phyloP scores from a whole-genome alignment of 1,140 invertebrate species.

The Adelges cooleyi region DNA sequence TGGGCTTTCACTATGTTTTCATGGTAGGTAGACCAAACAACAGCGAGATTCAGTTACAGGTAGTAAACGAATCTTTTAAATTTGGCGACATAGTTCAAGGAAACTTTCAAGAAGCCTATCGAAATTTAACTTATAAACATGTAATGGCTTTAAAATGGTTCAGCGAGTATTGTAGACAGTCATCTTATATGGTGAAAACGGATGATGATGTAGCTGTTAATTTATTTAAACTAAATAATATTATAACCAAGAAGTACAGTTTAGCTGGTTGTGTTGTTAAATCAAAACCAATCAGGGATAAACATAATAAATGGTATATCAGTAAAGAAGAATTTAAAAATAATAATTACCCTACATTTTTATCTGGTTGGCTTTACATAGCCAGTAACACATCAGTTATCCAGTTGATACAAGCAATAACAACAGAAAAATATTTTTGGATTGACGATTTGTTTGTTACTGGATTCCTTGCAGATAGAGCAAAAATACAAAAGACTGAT shows the following conservation, averaged over 20 bases:
- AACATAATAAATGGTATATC: constrained; percentile 66
- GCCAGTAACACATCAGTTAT: constrained; percentile 57
- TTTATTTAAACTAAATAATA: constrained; percentile 49
- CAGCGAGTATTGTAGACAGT: constrained; percentile 48
- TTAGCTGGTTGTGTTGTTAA: constrained; percentile 30
- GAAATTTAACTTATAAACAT: constrained; percentile 79
- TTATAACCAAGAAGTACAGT: constrained; percentile 40
- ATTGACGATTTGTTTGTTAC: constrained; percentile 75
- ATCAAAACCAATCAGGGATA: constrained; percentile 43
- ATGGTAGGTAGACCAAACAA: neutral
- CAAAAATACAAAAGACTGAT: neutral
- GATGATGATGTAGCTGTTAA: constrained; percentile 73
- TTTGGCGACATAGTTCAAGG: constrained; percentile 66
- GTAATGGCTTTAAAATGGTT: constrained; percentile 71
- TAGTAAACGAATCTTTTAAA: constrained; percentile 48
- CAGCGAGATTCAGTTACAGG: constrained; percentile 37
- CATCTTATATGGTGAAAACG: constrained; percentile 60
- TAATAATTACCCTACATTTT: constrained; percentile 56
- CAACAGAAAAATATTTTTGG: constrained; percentile 57
- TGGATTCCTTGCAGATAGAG: constrained; percentile 38
- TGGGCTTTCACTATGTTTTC: constrained; percentile 2
- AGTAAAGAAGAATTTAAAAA: constrained; percentile 51
- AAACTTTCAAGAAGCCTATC: constrained; percentile 63
- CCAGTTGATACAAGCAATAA: constrained; percentile 47
- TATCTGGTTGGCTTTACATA: constrained; percentile 61